Base-by-base conservation (phyloP, 1,140 invertebrate species). In the Zaprionus kolodkinae region DNA sequence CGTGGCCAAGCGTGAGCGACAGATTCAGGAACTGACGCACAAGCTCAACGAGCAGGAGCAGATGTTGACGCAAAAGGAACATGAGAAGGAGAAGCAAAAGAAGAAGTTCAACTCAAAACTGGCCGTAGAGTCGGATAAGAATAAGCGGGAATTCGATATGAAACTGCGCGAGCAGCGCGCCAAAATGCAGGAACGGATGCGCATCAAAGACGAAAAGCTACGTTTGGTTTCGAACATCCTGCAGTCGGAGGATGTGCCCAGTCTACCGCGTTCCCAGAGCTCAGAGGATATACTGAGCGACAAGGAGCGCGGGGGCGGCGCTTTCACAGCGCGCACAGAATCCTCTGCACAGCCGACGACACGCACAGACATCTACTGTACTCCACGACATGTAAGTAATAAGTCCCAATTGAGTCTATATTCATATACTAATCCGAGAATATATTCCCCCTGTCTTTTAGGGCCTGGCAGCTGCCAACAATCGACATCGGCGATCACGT, bases 51-150 rank as follows among this genome's bases (percentile, higher is more conserved):
- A 96, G 75, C 96, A 96, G 84, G 95, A 96, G 66, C 92, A 95
- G 72, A 93, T 94, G 60, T 91, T 97, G 0, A 96, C 94, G 75
- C 95, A 96, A 91, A 94, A 95, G 65, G 94, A 95, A 27, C 93
- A 96, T 33, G 96, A 97, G 68, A 96, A 96, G 79, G 95, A 96
- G 85, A 95, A 95, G 76, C 95, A 95, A 36, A 96, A 97, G 90
- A 94, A 95, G 72, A 96, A 95, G 81, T 96, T 95, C 73, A 95
- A 95, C 38, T 93, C 94, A 13, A 96, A 96, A 81, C 95, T 96
- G 7, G 96, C 95, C 27, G 94, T 94, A 1, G 95, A 96, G 81
- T 94, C 95, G 62, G 95, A 96, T 69, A 96, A 96, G 88, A 94
- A 95, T 90, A 94, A 93, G 52, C 93, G 93, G 17, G 95, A 96